Conservation (phyloP, 2,888 invertebrate genomes). For the Saturnia japonica region DNA sequence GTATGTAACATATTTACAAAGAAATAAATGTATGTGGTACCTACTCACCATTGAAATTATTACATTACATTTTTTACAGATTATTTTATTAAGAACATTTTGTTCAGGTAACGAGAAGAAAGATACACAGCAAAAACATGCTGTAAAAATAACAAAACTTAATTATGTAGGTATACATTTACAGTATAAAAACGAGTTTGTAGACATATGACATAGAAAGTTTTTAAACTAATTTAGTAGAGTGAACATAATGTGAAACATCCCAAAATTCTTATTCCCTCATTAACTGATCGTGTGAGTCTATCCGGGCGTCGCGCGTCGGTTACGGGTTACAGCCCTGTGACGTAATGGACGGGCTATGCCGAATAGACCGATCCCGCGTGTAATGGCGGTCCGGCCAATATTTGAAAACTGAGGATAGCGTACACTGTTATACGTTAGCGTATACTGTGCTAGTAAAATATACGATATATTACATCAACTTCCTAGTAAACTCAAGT, state of each 20-base stretch:
- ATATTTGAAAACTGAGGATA: constrained; percentile 55
- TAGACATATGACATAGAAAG: not conserved
- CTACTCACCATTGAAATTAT: too few relatives aligned
- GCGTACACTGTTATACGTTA: constrained; percentile 39
- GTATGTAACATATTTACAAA: not conserved
- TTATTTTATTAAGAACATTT: not conserved
- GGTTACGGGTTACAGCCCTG: constrained; percentile 30
- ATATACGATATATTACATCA: constrained; percentile 10
- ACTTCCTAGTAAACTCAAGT: constrained; percentile 9
- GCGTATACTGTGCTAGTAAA: constrained; percentile 13
- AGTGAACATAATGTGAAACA: constrained; percentile 47
- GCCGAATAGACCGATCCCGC: constrained; percentile 51
- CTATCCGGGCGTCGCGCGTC: constrained; percentile 33
- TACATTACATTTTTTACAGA: too few relatives aligned
- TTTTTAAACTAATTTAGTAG: constrained; percentile 3
- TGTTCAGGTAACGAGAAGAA: not conserved
- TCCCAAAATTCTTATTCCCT: constrained; percentile 58
- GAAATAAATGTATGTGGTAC: not conserved
- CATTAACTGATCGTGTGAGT: constrained; percentile 55
- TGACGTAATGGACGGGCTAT: constrained; percentile 36
- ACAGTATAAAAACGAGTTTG: too few relatives aligned
- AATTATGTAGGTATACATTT: too few relatives aligned
- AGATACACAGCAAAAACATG: not conserved
- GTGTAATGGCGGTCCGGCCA: constrained; percentile 59
- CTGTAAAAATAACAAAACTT: not conserved